phyloP scores from a whole-genome alignment of 2,113 vertebrate genomes.

The Sarotherodon lohbergeri region DNA sequence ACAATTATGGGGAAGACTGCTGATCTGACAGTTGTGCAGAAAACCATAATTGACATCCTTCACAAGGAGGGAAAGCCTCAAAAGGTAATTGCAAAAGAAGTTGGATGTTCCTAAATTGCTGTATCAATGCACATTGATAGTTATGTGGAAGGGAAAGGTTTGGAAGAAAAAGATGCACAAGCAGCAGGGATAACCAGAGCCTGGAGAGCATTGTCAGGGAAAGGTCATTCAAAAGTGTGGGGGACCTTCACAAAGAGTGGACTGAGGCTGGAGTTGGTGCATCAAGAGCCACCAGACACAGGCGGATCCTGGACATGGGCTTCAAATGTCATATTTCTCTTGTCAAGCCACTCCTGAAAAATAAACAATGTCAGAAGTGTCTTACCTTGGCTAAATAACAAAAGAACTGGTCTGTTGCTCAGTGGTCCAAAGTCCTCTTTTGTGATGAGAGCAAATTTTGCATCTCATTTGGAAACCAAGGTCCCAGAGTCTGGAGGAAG shows the following conservation, averaged over 20 bases:
- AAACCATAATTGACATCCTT: background rate
- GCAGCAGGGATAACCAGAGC: background rate
- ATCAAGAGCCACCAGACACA: background rate
- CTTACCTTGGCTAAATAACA: background rate
- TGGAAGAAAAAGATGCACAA: background rate
- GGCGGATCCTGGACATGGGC: background rate
- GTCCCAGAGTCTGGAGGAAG: background rate
- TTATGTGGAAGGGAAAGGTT: background rate
- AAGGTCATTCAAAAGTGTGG: background rate
- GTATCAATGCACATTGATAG: background rate
- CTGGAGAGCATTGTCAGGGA: background rate
- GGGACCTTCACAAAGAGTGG: background rate
- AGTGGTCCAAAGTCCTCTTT: background rate
- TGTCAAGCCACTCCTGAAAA: background rate
- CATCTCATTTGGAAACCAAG: background rate
- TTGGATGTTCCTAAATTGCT: background rate
- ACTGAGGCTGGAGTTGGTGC: background rate
- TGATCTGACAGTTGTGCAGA: background rate
- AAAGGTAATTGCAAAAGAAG: background rate
- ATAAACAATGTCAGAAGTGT: background rate
- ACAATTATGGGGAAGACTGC: background rate
- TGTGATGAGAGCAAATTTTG: background rate
- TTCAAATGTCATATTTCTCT: background rate
- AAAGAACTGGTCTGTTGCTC: background rate
- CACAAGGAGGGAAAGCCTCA: background rate